phyloP scores from a whole-genome alignment of 2,113 vertebrate species.

The Girardinichthys multiradiatus region DNA sequence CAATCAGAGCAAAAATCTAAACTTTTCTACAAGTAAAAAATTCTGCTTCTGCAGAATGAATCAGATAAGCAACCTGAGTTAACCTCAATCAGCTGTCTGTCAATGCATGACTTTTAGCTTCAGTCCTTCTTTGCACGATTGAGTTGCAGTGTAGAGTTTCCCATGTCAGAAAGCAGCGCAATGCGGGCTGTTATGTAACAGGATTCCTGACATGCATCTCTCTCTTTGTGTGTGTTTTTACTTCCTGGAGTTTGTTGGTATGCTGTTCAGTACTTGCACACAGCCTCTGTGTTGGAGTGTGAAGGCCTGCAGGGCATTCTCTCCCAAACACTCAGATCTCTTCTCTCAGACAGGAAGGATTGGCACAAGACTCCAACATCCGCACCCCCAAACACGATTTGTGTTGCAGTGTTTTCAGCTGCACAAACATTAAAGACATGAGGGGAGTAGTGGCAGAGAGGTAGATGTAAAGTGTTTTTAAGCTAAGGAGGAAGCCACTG shows the following conservation, averaged over 20 bases:
- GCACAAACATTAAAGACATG: conserved; percentile 16
- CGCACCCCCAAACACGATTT: not conserved
- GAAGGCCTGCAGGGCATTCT: conserved; percentile 10
- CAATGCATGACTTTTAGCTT: not conserved
- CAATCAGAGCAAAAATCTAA: not conserved
- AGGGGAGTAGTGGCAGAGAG: conserved; percentile 8
- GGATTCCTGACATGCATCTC: conserved; percentile 56
- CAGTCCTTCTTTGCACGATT: not conserved
- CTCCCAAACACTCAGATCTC: not conserved
- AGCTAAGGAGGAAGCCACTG: conserved; percentile 62
- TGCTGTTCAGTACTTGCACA: conserved; percentile 30
- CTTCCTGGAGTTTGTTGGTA: conserved; percentile 24
- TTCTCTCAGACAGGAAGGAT: not conserved
- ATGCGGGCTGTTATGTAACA: conserved; percentile 41
- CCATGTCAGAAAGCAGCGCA: conserved; percentile 37
- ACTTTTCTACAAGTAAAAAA: not conserved
- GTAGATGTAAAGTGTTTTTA: conserved; percentile 24
- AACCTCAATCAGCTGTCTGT: not conserved
- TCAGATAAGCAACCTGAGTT: not conserved
- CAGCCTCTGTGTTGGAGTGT: conserved; percentile 10
- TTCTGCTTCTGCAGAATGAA: no score
- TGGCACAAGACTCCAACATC: not conserved
- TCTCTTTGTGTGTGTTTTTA: conserved; percentile 35
- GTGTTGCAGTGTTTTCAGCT: conserved; percentile 11
- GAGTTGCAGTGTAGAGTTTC: conserved; percentile 29